Evolutionary conservation across 2,797 vertebrate species (phyloP).

Genomic region (Mormyrus hasselquistii): DNA sequence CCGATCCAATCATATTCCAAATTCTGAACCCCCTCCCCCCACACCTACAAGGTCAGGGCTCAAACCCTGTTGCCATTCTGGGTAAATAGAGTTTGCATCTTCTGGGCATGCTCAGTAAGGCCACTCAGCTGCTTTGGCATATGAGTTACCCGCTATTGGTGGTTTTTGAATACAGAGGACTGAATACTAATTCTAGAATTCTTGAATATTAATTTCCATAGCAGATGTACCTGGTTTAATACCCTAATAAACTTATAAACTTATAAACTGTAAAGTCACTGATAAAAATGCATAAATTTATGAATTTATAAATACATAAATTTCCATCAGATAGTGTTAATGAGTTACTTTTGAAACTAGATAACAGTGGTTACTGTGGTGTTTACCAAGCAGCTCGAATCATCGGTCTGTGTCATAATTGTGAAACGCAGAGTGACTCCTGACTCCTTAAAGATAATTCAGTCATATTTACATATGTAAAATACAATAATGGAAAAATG

Average conservation of each 20-base stretch:
- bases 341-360: not conserved
- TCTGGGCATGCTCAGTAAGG: not conserved
- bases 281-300: not conserved
- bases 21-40: not conserved
- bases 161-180: not conserved
- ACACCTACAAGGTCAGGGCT: not conserved
- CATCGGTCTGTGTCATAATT: not conserved
- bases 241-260: not conserved
- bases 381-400: not conserved
- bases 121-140: not conserved
- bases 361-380: not conserved
- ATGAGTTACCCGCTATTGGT: not conserved
- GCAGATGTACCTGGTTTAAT: not conserved
- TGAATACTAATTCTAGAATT: not conserved
- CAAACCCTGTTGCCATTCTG: not conserved
- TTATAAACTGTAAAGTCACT: not conserved
- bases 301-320: not conserved
- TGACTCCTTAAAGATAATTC: not conserved
- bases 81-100: not conserved
- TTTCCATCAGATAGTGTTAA: not conserved
- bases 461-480: constrained; percentile 1
- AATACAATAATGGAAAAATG: not conserved
- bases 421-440: not conserved
- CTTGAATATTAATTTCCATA: not conserved
- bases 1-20: not conserved